Base-by-base conservation (phyloP, 2,797 vertebrate genomes). In the Siniperca obscura region DNA sequence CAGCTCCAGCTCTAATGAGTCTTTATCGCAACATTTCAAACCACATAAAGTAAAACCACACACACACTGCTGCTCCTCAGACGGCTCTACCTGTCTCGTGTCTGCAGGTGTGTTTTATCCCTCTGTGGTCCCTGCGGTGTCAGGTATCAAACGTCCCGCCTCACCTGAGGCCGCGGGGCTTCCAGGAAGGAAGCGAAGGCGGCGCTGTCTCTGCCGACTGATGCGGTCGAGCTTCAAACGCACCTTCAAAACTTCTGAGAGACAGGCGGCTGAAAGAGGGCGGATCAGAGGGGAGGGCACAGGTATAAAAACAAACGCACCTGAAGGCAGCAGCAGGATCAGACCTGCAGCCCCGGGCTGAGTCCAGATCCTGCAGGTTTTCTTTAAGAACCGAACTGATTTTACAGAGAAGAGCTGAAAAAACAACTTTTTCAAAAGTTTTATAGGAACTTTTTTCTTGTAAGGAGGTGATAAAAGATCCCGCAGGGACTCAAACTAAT, bases 211-310 rank as follows among this genome's bases (percentile, higher is more conserved):
- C 73, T 59, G 1, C 70, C 76, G 79, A 94, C 93, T 94, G 94
- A 95, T 94, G 94, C 90, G 91, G 93, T 94, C 87, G 70, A 78
- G 80, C 89, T 94, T 95, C 93, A 95, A 95, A 96, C 89, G 30
- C 80, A 50, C 40, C 86, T 61, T 65, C 75, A 78, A 68, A 12
- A 89, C 90, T 75, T 90, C 86, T 79, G 89, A 94, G 91, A 76
- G 82, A 59, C 67, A 25, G 70, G 21, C 30, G 11, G 74, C 69
- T 60, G 68, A 79, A 21, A 66, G 73, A 50, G 56, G 81, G 12
- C 1, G 78, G 91, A 92, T 90, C 87, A 93, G 82, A 87, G 66
- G 16, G 71, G 64, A 57, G 71, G 72, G 30, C 6, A 60, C 27
- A 22, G 74, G 25, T 72, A 85, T 86, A 88, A 86, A 83, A 60